Evolutionary conservation across 1,140 invertebrate genomes (phyloP).

Genomic region (Cydia splendana): DNA sequence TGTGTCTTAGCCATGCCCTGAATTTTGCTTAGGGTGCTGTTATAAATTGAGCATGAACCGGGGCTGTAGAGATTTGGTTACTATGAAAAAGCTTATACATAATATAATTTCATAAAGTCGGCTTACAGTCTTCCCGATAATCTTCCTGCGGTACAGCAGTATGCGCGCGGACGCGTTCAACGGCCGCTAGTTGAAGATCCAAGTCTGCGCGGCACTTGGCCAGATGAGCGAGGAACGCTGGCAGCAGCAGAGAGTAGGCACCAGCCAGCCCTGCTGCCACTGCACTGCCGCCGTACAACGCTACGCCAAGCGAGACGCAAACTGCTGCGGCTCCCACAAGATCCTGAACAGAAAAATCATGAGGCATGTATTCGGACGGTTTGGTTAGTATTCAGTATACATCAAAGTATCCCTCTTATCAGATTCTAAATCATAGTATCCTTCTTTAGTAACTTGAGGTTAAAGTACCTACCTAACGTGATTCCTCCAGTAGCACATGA

Average conservation of each 20-base stretch:
- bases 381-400: not conserved
- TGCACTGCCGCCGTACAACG: conserved; percentile 80
- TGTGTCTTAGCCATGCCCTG: no score
- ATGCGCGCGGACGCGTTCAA: conserved; percentile 86
- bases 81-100: not conserved
- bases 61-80: no score
- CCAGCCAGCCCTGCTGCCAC: conserved; percentile 86
- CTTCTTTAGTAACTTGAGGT: no score
- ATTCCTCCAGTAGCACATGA: no score
- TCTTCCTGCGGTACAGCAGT: conserved; percentile 81
- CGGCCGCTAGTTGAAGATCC: conserved; percentile 89
- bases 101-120: not conserved
- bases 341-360: conserved; percentile 81
- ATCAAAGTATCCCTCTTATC: no score
- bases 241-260: conserved; percentile 89
- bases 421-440: no score
- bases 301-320: conserved; percentile 85
- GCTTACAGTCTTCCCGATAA: conserved; percentile 78
- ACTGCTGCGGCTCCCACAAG: conserved; percentile 89
- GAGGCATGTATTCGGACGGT: not conserved
- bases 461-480: no score
- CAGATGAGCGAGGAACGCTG: conserved; percentile 90
- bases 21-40: no score
- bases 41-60: no score
- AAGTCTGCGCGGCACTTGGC: conserved; percentile 89